Evolutionary conservation across 2,113 vertebrate genomes (phyloP).

Genomic region (Triplophysa dalaica): DNA sequence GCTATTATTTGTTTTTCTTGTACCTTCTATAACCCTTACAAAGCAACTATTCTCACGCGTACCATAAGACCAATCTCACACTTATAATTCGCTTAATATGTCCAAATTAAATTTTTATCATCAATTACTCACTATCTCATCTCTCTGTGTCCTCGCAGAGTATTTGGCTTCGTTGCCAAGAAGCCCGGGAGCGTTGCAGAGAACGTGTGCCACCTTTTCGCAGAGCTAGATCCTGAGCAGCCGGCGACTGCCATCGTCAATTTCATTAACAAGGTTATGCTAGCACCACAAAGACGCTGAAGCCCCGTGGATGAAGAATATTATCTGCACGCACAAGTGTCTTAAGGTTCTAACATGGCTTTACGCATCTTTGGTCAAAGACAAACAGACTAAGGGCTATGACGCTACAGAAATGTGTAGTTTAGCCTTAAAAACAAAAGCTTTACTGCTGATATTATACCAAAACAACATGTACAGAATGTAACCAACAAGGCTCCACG

Average conservation of each 20-base stretch:
- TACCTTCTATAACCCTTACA: no score
- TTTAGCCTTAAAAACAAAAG: background rate
- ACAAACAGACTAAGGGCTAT: background rate
- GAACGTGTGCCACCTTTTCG: conserved; percentile 91
- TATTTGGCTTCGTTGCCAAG: conserved; percentile 92
- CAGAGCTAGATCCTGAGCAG: conserved; percentile 89
- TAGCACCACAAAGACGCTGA: conserved; percentile 78
- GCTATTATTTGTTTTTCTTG: no score
- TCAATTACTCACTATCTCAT: background rate
- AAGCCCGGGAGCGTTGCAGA: conserved; percentile 84
- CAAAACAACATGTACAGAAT: conserved; percentile 18
- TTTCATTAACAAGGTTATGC: conserved; percentile 92
- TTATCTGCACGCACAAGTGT: background rate
- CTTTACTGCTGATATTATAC: conserved; percentile 11
- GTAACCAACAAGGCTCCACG: background rate
- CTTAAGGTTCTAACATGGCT: background rate
- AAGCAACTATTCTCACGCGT: no score
- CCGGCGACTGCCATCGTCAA: conserved; percentile 88
- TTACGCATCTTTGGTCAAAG: background rate
- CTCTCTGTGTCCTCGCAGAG: conserved; percentile 65
- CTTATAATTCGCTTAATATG: background rate
- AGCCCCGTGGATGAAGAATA: background rate
- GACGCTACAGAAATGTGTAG: background rate
- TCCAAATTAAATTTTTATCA: background rate
- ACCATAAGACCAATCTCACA: background rate